Evolutionary conservation across 2,888 invertebrate genomes (phyloP), one percentile per base, ranked within the genome.

Genomic region (Drosophila borealis): DNA sequence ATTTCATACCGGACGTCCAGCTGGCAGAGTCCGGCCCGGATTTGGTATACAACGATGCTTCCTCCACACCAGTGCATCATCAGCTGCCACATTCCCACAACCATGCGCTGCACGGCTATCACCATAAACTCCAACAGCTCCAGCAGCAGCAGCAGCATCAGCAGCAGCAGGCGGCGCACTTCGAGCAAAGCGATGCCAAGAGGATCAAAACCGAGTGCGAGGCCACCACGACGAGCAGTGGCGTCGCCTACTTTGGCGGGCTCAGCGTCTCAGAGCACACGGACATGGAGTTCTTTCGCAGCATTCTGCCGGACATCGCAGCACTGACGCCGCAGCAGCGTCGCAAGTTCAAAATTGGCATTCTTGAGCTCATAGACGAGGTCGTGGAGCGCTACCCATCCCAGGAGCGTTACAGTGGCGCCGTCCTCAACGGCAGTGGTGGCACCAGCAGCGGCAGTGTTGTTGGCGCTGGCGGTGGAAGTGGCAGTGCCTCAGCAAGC

Each of bases 221-320:
- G 57, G 70, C 87, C 10, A 83, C 80, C 46, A 86, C 84, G 19
- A 75, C 83, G n/a, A 73, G 83, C 59, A 74, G 64, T 48, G 74
- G 75, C 0, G 57, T 67, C 5, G 44, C 61, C 48, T 76, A 75
- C 56, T 78, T 59, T 46, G 76, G 79, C 29, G 80, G 80, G 14
- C 85, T 85, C 17, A 76, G 70, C 37, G 76, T 68, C 11, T 81
- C 78, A 4, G 91, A 91, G 60, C 78, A 90, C 66, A 76, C 91
- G 19, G 91, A 92, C 67, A 90, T 91, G 89, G 93, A 93, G 63
- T 94, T 94, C 87, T 94, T 94, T 51, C 93, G 92, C 76, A 94
- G 94, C 86, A 92, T 94, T 53, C 74, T 94, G 41, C 93, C 94
- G 10, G 94, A 94, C 78, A 93, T 94, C 51, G 92, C 91, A 34